Percentiles rank a stretch among this genome's conserved stretches.
These are phyloP conservation scores for Capreolus pygargus DNA, from an alignment of 2,113 vertebrate genomes.

Conservation along the genomic window DNA sequence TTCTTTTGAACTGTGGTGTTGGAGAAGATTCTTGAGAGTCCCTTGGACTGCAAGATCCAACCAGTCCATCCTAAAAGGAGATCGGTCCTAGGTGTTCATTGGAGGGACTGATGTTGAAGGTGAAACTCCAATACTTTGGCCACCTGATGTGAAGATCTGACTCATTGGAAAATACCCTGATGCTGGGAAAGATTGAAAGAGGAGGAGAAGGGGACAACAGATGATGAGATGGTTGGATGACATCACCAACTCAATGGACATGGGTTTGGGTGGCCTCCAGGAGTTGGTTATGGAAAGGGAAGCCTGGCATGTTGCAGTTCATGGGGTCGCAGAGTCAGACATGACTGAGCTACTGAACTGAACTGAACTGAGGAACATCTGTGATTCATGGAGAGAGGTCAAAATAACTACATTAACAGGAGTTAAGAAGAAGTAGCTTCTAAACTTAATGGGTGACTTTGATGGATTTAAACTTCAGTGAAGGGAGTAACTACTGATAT, in stretches of 20 bases:
- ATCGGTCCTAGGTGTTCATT: background rate
- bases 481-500: background rate
- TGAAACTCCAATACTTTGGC: background rate
- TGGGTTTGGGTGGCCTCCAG: background rate
- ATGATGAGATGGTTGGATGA: background rate
- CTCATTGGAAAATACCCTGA: background rate
- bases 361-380: background rate
- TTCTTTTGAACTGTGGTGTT: background rate
- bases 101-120: background rate
- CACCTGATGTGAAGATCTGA: background rate
- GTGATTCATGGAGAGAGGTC: background rate
- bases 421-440: background rate
- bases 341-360: background rate
- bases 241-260: background rate
- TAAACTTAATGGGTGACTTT: background rate
- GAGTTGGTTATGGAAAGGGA: background rate
- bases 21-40: background rate
- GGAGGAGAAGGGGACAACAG: background rate
- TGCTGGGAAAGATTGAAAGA: background rate
- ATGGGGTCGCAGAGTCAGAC: accelerated
- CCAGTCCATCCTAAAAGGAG: background rate
- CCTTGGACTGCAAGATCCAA: background rate
- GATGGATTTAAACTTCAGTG: background rate
- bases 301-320: background rate
- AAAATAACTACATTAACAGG: background rate